Conservation (phyloP, 2,888 invertebrate species). For the Phaedon cochleariae region DNA sequence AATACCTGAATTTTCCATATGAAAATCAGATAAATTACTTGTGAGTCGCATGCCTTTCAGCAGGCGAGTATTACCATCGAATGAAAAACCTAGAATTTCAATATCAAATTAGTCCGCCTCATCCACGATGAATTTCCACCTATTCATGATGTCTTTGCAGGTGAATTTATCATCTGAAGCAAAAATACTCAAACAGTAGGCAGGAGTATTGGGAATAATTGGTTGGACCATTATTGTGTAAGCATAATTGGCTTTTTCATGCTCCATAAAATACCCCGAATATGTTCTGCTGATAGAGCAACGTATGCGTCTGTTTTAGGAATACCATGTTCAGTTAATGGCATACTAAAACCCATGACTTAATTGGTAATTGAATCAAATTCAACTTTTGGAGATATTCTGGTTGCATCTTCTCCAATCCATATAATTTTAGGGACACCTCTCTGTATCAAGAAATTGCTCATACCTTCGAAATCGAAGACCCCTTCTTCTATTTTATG, state of each 20-base stretch:
- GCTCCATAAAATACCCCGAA: conserved; percentile 35
- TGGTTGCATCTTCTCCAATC: conserved; percentile 40
- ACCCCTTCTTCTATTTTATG: conserved; percentile 28
- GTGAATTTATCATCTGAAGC: conserved; percentile 38
- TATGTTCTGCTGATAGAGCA: conserved; percentile 36
- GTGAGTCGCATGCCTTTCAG: conserved; percentile 24
- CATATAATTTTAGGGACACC: conserved; percentile 38
- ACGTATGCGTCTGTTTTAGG: conserved; percentile 32
- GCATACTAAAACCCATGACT: conserved; percentile 41
- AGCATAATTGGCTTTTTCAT: conserved; percentile 30
- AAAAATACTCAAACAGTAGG: conserved; percentile 38
- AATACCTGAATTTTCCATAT: too few species aligned
- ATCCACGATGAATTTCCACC: conserved; percentile 30
- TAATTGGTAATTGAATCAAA: conserved; percentile 42
- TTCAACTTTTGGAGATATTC: conserved; percentile 40
- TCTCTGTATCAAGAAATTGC: conserved; percentile 23
- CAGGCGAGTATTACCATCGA: conserved; percentile 27
- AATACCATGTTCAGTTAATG: conserved; percentile 32
- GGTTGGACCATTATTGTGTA: conserved; percentile 42
- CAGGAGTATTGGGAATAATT: conserved; percentile 19
- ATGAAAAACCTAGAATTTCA: conserved; percentile 24
- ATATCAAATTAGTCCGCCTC: conserved; percentile 19
- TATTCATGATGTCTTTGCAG: conserved; percentile 19
- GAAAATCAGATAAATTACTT: neutral
- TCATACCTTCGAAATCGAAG: conserved; percentile 31